These are phyloP conservation scores for Adoxophyes honmai DNA, from an alignment of 1,140 invertebrate genomes.

Conservation along the genomic window DNA sequence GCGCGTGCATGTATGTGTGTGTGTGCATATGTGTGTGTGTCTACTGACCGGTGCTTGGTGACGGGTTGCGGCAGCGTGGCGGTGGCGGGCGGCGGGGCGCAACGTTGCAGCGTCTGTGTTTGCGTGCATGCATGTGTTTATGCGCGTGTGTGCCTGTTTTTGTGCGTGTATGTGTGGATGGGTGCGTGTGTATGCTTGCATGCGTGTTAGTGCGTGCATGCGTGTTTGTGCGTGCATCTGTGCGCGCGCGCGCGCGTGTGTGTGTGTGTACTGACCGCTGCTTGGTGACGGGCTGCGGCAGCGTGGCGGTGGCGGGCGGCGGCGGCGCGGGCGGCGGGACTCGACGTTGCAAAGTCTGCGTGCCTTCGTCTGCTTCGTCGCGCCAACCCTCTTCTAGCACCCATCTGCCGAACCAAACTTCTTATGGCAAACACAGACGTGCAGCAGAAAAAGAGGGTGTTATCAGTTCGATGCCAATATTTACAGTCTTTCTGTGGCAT, in stretches of 20 bases:
- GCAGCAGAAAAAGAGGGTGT: too few species aligned
- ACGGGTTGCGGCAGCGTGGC: conserved; percentile 62
- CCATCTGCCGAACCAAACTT: conserved; percentile 22
- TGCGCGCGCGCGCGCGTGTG: too few species aligned
- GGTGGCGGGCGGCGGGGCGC: conserved; percentile 53
- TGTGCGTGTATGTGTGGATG: too few species aligned
- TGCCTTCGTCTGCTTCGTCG: conserved; percentile 32
- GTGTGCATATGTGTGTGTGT: too few species aligned
- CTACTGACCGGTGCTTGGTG: conserved; percentile 10
- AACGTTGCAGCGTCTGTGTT: conserved; percentile 60
- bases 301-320: conserved; percentile 56
- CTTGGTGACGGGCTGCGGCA: conserved; percentile 60
- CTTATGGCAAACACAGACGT: too few species aligned
- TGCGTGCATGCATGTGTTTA: conserved; percentile 35
- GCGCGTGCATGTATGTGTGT: too few species aligned
- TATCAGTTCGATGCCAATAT: too few species aligned
- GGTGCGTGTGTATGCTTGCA: too few species aligned
- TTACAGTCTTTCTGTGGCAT: too few species aligned
- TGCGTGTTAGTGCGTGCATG: too few species aligned
- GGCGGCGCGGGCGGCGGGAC: conserved; percentile 46
- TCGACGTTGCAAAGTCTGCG: conserved; percentile 60
- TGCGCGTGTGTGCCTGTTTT: too few species aligned
- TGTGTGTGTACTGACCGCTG: conserved; percentile 24
- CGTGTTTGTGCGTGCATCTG: too few species aligned
- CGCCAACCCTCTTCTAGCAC: conserved; percentile 33